Percentiles rank a stretch among this genome's conserved stretches.
phyloP scores from a whole-genome alignment of 2,797 vertebrate species.

The Hypotaenidia philippensis region DNA sequence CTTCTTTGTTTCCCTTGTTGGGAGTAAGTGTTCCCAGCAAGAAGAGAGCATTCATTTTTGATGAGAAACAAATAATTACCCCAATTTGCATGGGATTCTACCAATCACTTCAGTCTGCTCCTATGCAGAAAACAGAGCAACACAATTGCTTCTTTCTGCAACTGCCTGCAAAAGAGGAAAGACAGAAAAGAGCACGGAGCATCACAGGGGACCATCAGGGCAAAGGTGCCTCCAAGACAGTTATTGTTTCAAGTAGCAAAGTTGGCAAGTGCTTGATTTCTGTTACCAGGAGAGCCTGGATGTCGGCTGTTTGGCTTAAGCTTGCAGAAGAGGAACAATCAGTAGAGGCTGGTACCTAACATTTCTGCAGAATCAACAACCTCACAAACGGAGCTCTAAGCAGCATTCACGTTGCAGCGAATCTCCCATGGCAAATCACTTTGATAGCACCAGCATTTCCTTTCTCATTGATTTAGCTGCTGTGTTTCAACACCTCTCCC shows the following conservation, averaged over 20 bases:
- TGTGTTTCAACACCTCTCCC: neutral
- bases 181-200: neutral
- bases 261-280: neutral
- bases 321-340: neutral
- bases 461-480: constrained; percentile 10
- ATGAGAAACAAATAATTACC: neutral
- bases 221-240: neutral
- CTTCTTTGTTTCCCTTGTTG: neutral
- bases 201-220: neutral
- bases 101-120: neutral
- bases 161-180: neutral
- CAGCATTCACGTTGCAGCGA: neutral
- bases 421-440: neutral
- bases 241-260: neutral
- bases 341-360: neutral
- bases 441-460: neutral
- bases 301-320: neutral
- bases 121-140: neutral
- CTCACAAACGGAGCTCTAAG: neutral
- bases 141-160: neutral
- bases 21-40: neutral
- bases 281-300: neutral
- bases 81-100: neutral
- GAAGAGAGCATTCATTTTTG: neutral
- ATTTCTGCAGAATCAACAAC: constrained; percentile 13